Conservation (phyloP, 2,113 vertebrate genomes). For the Rostratula benghalensis region DNA sequence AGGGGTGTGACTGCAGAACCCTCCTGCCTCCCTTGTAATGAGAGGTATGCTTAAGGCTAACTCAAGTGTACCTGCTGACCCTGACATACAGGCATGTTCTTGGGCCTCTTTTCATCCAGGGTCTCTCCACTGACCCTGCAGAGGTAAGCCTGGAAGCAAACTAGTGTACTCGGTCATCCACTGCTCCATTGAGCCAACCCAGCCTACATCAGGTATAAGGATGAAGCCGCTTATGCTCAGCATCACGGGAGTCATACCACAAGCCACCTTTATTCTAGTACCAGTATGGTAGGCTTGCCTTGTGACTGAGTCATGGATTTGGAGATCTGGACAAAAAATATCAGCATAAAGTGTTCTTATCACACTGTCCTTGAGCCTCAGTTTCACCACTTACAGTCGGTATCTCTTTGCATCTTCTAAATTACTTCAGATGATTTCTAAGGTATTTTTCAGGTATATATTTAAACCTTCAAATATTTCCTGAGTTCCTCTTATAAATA, state of each 20-base stretch:
- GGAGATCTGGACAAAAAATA: background rate
- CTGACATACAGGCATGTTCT: background rate
- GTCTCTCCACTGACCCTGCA: background rate
- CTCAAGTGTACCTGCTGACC: background rate
- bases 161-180: background rate
- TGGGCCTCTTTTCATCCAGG: background rate
- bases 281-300: background rate
- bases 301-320: background rate
- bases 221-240: background rate
- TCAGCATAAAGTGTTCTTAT: background rate
- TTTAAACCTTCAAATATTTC: background rate
- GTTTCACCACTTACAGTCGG: background rate
- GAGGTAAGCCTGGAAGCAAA: background rate
- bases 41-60: background rate
- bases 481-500: background rate
- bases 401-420: background rate
- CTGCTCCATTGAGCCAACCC: background rate
- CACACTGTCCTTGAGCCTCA: background rate
- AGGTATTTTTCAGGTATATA: background rate
- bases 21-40: background rate
- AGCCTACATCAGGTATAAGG: no score
- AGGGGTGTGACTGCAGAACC: background rate
- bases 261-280: background rate
- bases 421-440: background rate
- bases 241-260: background rate